Conservation (phyloP, 1,140 invertebrate species). For the Lithobius niger region DNA sequence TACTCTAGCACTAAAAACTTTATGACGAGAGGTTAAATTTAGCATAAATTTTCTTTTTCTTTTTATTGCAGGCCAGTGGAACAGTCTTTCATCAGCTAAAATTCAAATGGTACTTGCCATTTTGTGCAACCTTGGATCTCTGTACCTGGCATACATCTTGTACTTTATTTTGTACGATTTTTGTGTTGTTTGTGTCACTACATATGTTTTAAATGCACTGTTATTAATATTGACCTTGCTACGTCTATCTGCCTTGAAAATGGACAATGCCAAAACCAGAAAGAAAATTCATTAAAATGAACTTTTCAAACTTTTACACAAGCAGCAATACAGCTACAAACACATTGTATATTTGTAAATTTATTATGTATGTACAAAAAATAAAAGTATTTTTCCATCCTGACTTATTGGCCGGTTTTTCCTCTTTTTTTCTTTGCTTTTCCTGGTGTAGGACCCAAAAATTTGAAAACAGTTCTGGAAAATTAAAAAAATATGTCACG, state of each 20-base stretch:
- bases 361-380: no score
- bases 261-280: background rate
- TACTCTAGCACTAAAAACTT: no score
- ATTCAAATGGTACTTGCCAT: conserved; percentile 42
- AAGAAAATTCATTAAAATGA: no score
- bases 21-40: no score
- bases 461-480: conserved; percentile 71
- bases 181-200: conserved; percentile 66
- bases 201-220: conserved; percentile 56
- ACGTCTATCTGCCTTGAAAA: background rate
- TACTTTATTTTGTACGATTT: conserved; percentile 55
- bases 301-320: no score
- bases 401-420: conserved; percentile 30
- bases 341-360: no score
- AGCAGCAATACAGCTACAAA: no score
- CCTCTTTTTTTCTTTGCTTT: conserved; percentile 54
- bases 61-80: no score
- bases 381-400: no score
- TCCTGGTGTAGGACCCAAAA: conserved; percentile 51
- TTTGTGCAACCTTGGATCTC: conserved; percentile 44
- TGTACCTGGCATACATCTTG: conserved; percentile 67
- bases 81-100: no score
- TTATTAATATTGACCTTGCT: no score
- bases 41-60: no score
- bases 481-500: conserved; percentile 25